Evolutionary conservation across 1,140 invertebrate species (phyloP).

Genomic region (Magallana angulata): DNA sequence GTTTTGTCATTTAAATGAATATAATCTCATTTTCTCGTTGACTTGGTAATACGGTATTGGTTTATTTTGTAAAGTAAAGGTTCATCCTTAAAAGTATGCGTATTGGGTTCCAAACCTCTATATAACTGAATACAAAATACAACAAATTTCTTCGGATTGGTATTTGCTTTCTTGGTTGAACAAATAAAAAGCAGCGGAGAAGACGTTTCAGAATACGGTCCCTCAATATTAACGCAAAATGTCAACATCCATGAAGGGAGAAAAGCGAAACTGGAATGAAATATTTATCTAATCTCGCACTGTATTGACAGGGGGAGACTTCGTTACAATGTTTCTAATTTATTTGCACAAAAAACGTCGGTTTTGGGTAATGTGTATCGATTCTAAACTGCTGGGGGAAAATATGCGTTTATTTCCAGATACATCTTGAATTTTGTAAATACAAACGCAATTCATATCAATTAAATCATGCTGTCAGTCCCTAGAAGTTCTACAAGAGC

Average conservation of each 20-base stretch:
- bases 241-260: conserved; percentile 27
- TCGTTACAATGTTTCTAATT: conserved; percentile 36
- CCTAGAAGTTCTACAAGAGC: not conserved
- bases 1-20: too few relatives aligned
- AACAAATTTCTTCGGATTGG: not conserved
- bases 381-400: not conserved
- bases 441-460: not conserved
- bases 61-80: too few relatives aligned
- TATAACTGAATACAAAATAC: conserved; percentile 6
- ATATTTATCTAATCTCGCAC: conserved; percentile 30
- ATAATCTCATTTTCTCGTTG: too few relatives aligned
- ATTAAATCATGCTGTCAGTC: not conserved
- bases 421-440: not conserved
- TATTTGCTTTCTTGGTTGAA: conserved; percentile 18
- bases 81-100: not conserved
- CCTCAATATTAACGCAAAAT: conserved; percentile 36
- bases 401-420: conserved; percentile 8
- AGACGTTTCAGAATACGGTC: conserved; percentile 19
- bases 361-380: conserved; percentile 17
- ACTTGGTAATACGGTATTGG: too few relatives aligned
- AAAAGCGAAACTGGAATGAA: conserved; percentile 29
- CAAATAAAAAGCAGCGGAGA: not conserved
- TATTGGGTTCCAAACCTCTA: not conserved
- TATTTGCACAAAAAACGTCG: conserved; percentile 25
- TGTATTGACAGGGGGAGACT: conserved; percentile 19